A percentile compares a stretch with the other conserved stretches of the same genome.
phyloP scores from a whole-genome alignment of 2,797 vertebrate species.

The Microctenopoma lineatum region DNA sequence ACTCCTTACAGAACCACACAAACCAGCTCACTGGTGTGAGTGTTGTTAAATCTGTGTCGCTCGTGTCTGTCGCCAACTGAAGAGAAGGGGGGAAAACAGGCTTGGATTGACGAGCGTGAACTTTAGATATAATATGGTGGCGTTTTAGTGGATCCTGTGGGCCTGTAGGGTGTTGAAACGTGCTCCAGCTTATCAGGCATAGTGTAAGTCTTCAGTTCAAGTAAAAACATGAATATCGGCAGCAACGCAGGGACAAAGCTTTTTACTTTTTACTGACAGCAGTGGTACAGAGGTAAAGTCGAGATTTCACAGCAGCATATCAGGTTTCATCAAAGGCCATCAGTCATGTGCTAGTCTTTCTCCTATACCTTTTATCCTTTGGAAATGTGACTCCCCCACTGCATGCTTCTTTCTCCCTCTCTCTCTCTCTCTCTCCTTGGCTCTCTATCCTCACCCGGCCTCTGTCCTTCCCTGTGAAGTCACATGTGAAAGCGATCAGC shows the following conservation, averaged over 20 bases:
- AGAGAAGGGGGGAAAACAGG: constrained; percentile 14
- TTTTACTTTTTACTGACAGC: constrained; percentile 27
- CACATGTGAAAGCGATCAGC: constrained; percentile 78
- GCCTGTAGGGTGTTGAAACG: constrained; percentile 57
- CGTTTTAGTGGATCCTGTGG: constrained; percentile 43
- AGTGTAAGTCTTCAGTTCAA: constrained; percentile 57
- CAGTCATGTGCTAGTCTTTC: constrained; percentile 66
- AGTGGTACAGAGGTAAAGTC: constrained; percentile 33
- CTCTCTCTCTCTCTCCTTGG: neutral
- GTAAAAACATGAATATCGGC: constrained; percentile 68
- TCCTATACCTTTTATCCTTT: constrained; percentile 66
- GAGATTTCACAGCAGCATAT: constrained; percentile 62
- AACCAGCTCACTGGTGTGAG: neutral
- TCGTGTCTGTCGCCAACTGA: neutral
- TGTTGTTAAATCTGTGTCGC: constrained; percentile 5
- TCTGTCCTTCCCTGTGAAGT: constrained; percentile 52
- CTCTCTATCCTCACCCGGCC: constrained; percentile 37
- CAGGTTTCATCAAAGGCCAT: constrained; percentile 70
- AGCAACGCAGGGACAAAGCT: neutral
- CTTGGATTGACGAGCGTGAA: constrained; percentile 29
- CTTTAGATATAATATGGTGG: constrained; percentile 39
- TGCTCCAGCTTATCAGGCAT: constrained; percentile 59
- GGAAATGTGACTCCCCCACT: constrained; percentile 66
- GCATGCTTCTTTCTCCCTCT: constrained; percentile 45
- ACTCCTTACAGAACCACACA: neutral